These are phyloP conservation scores for Noctua comes DNA, from an alignment of 2,888 invertebrate genomes.

Conservation along the genomic window DNA sequence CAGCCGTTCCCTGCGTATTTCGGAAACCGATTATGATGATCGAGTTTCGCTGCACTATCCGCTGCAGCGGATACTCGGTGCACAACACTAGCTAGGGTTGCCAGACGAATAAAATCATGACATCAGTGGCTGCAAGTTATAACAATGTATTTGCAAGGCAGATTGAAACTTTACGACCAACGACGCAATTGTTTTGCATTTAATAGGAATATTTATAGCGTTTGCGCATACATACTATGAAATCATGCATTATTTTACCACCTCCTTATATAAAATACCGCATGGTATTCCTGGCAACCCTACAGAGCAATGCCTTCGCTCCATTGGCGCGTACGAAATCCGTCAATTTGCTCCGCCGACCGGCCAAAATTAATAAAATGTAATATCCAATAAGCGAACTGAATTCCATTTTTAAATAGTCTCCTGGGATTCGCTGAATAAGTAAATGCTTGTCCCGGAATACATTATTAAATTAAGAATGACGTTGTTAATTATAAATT, in stretches of 20 bases:
- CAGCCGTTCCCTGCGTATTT: constrained; percentile 32
- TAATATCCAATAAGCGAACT: constrained; percentile 60
- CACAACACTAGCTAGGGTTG: constrained; percentile 54
- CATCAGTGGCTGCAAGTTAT: constrained; percentile 21
- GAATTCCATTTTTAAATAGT: constrained; percentile 62
- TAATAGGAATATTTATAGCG: constrained; percentile 25
- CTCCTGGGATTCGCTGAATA: constrained; percentile 51
- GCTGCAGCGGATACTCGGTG: constrained; percentile 37
- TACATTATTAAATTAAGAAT: constrained; percentile 40
- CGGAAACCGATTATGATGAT: constrained; percentile 50
- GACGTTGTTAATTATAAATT: neutral
- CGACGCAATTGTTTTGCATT: constrained; percentile 43
- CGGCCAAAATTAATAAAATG: constrained; percentile 70
- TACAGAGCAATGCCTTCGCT: constrained; percentile 43
- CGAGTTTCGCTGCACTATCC: constrained; percentile 32
- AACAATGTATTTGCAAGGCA: constrained; percentile 42
- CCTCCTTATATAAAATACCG: constrained; percentile 1
- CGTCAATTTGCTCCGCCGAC: constrained; percentile 63
- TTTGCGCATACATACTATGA: neutral
- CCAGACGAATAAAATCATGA: constrained; percentile 23
- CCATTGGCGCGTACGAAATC: constrained; percentile 59
- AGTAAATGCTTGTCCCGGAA: constrained; percentile 46
- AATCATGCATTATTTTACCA: neutral
- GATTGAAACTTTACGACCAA: constrained; percentile 23
- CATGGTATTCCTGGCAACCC: constrained; percentile 44